phyloP scores from a whole-genome alignment of 2,113 vertebrate genomes.

The Dromas ardeola region DNA sequence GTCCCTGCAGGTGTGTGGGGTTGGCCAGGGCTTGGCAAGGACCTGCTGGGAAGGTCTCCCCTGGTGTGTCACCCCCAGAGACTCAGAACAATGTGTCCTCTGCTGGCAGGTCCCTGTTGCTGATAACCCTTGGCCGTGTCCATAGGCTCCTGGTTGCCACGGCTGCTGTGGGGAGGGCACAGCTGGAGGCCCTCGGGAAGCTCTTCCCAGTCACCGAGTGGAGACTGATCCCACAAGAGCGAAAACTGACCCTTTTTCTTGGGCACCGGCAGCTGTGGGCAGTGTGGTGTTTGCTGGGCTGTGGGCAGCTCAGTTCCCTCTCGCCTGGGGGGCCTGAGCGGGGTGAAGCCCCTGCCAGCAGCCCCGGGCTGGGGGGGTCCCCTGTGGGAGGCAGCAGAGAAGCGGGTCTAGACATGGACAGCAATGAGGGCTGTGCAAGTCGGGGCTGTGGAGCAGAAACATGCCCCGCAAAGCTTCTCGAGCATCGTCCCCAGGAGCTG shows the following conservation, averaged over 20 bases:
- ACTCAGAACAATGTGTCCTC: fast-evolving
- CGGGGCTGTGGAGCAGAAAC: neutral
- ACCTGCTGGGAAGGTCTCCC: neutral
- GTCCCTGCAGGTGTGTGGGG: fast-evolving
- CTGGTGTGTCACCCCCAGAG: no score
- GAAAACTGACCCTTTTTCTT: fast-evolving
- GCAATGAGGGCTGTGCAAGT: neutral
- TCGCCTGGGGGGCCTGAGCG: fast-evolving
- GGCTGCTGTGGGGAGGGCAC: neutral
- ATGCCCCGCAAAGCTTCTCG: fast-evolving
- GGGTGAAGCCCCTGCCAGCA: neutral
- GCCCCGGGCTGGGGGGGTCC: neutral
- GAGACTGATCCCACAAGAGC: fast-evolving
- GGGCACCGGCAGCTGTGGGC: neutral
- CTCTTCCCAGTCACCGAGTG: neutral
- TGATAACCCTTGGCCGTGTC: fast-evolving
- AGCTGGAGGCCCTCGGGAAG: fast-evolving
- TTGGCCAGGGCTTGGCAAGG: neutral
- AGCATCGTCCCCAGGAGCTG: neutral
- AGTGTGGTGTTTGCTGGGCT: neutral
- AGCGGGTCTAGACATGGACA: neutral
- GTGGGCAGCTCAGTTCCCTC: neutral
- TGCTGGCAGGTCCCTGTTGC: neutral
- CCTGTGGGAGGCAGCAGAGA: fast-evolving
- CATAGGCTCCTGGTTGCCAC: neutral